These are phyloP conservation scores for Propithecus perrieri DNA, from an alignment of 2,797 vertebrate species.

Conservation along the genomic window DNA sequence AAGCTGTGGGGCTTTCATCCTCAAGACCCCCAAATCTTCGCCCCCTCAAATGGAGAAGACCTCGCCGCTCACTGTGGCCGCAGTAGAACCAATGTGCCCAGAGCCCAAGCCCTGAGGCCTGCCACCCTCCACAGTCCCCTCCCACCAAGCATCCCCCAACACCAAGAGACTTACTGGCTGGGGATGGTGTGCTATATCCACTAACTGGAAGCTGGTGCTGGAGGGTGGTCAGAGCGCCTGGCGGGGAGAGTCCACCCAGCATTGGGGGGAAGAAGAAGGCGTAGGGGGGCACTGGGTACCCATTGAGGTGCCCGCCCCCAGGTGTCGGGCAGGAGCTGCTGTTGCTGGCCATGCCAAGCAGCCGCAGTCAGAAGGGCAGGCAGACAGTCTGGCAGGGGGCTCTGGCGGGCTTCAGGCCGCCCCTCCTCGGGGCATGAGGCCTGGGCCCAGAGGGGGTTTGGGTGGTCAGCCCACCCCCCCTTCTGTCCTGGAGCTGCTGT, in stretches of 20 bases:
- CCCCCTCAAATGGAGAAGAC: neutral
- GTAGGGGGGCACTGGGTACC: slow-evolving; percentile 95
- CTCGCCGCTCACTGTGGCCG: rapidly evolving
- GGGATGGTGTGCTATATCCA: slow-evolving; percentile 97
- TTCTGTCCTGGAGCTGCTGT: slow-evolving; percentile 63
- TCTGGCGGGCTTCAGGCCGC: slow-evolving; percentile 58
- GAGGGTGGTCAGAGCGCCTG: slow-evolving; percentile 89
- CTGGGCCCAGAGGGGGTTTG: slow-evolving; percentile 68
- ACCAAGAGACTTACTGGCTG: slow-evolving; percentile 92
- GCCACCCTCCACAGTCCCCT: neutral
- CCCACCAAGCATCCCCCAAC: neutral
- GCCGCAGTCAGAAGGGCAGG: slow-evolving; percentile 41
- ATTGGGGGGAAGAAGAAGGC: slow-evolving; percentile 98
- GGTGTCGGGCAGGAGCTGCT: slow-evolving; percentile 92
- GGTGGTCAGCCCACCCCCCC: slow-evolving; percentile 71
- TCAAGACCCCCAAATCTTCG: neutral
- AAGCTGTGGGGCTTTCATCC: neutral
- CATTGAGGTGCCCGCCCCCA: slow-evolving; percentile 91
- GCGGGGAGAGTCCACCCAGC: slow-evolving; percentile 94
- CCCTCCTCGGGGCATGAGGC: slow-evolving; percentile 74
- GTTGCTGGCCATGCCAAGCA: slow-evolving; percentile 94
- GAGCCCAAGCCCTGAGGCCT: neutral
- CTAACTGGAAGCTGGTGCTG: slow-evolving; percentile 93
- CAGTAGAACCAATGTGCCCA: neutral
- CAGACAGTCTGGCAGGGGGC: slow-evolving; percentile 47